phyloP scores from a whole-genome alignment of 23 tunicate species.

The Phallusia fumigata region DNA sequence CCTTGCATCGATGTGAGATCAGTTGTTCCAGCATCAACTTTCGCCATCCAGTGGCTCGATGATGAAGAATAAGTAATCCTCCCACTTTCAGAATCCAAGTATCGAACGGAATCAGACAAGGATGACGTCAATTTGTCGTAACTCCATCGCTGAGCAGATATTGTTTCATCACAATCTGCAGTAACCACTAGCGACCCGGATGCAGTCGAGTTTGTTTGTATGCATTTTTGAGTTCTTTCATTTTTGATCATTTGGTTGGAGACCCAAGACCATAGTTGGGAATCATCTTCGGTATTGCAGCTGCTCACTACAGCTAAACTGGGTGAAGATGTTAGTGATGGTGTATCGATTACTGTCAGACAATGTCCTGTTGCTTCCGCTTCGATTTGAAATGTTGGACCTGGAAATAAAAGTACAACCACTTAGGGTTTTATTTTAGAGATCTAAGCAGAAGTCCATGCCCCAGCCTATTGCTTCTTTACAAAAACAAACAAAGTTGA shows the following conservation, averaged over 20 bases:
- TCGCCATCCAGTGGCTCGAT: conserved; percentile 65
- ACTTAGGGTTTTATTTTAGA: too few relatives aligned
- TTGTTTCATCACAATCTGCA: conserved; percentile 43
- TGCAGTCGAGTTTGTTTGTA: conserved; percentile 17
- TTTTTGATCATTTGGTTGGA: conserved; percentile 50
- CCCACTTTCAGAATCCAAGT: conserved; percentile 35
- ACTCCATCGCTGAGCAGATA: conserved; percentile 36
- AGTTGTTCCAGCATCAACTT: conserved; percentile 57
- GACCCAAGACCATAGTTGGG: conserved; percentile 77
- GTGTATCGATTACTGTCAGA: conserved; percentile 17
- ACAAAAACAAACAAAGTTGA: background rate
- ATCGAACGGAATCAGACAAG: conserved; percentile 13
- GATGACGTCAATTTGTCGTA: conserved; percentile 24
- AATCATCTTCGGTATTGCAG: conserved; percentile 23
- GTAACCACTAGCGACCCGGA: conserved; percentile 29
- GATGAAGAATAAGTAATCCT: background rate
- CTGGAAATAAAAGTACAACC: conserved; percentile 36
- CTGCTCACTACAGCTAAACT: conserved; percentile 4
- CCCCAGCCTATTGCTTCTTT: background rate
- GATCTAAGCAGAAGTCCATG: background rate
- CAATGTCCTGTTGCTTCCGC: conserved; percentile 51
- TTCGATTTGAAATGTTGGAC: conserved; percentile 68
- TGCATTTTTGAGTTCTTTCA: conserved; percentile 49
- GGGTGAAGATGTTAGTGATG: conserved; percentile 4
- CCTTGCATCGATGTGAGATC: conserved; percentile 66